phyloP scores from a whole-genome alignment of 2,888 invertebrate species.

The Heteromyza rotundicornis region DNA sequence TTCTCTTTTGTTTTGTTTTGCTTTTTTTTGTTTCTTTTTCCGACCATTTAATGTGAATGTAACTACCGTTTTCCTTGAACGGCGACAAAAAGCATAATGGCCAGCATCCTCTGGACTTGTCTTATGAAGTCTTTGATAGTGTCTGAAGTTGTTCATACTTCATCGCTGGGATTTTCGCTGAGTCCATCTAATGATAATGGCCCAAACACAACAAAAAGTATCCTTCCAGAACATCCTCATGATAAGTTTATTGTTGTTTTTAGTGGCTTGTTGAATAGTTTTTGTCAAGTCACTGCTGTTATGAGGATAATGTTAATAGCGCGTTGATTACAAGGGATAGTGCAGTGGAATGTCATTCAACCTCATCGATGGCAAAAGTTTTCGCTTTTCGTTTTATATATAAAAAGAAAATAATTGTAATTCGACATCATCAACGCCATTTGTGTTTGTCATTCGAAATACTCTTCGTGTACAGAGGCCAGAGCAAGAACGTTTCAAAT shows the following conservation, averaged over 20 bases:
- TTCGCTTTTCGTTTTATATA: neutral
- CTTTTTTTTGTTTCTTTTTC: no score
- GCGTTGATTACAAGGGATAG: constrained; percentile 49
- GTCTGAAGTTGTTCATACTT: constrained; percentile 17
- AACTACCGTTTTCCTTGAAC: constrained; percentile 40
- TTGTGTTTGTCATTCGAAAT: constrained; percentile 32
- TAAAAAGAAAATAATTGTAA: neutral
- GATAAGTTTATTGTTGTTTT: constrained; percentile 35
- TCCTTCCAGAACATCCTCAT: constrained; percentile 25
- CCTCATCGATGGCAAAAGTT: constrained; percentile 26
- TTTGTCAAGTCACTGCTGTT: constrained; percentile 27
- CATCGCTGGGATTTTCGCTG: neutral
- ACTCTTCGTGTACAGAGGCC: neutral
- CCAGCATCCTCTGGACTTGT: constrained; percentile 26
- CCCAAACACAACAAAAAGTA: constrained; percentile 8
- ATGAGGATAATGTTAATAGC: constrained; percentile 42
- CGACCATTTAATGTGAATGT: constrained; percentile 63
- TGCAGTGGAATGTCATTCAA: constrained; percentile 29
- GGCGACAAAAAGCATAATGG: constrained; percentile 34
- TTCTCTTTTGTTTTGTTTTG: no score
- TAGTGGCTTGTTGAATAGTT: constrained; percentile 28
- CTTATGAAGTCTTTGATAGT: no score
- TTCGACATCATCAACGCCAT: constrained; percentile 14
- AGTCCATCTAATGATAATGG: neutral
- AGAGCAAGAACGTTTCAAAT: constrained; percentile 48